Evolutionary conservation across 2,797 vertebrate species (phyloP), one percentile per base, ranked within the genome.

Genomic region (Anabacerthia variegaticeps): DNA sequence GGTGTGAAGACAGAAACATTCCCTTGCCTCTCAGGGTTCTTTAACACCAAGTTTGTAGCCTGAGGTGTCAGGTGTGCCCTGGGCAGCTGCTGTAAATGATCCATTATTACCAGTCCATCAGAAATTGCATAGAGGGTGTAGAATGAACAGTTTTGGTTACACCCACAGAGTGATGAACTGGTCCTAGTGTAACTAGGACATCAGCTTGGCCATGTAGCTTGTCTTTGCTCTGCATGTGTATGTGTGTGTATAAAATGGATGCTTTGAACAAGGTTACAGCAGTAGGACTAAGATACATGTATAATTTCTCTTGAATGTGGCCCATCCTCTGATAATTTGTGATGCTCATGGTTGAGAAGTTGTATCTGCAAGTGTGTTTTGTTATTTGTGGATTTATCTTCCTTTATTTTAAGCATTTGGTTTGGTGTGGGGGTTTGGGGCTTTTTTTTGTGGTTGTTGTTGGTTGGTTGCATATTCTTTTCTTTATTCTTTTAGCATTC

Each of bases 221-320:
- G 3, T 32, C 23, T 66, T 62, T 69, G 56, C 34, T 83, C 7
- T 44, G 22, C 43, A 3, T 36, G 21, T 18, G 14, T 15, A 0
- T n/a, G 26, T 41, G 15, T 41, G 10, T 6, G 14, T 44, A 10
- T 22, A 56, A 36, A 67, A 37, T 0, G 0, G 39, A 6, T 16
- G 18, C 34, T 72, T 41, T 8, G 55, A 51, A 44, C 20, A 61
- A 36, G 15, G 51, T n/a, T 73, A 22, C 51, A 76, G 41, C 11
- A 22, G 16, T 32, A 54, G 51, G 46, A 48, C 36, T 36, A 27
- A 48, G 30, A 44, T 52, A 67, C 4, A 15, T 8, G 15, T 13
- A 18, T 23, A 61, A 61, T 41, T 81, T 41, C 36, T 76, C 46
- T 51, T 63, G 20, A 59, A n/a, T 0, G 0, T 32, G 26, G 28